Evolutionary conservation across 2,797 vertebrate genomes (phyloP).

Genomic region (Peromyscus melanophrys): DNA sequence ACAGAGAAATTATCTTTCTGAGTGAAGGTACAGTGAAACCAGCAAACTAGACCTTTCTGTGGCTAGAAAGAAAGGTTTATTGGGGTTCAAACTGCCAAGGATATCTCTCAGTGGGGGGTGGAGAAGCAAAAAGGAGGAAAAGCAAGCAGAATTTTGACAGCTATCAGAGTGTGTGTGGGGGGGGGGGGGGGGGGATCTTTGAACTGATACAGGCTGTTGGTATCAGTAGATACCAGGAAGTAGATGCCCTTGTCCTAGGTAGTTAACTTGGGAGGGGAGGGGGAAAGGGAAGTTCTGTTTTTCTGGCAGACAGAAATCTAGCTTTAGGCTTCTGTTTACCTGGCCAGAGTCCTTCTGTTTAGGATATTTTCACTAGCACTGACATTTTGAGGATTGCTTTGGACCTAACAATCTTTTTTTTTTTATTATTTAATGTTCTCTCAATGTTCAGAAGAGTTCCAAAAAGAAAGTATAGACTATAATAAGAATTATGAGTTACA

Average conservation of each 20-base stretch:
- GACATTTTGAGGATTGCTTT: neutral
- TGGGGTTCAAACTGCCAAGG: neutral
- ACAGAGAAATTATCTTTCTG: neutral
- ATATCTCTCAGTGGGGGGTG: neutral
- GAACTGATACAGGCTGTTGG: neutral
- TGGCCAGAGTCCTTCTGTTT: neutral
- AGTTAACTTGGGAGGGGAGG: neutral
- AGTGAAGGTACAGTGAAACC: neutral
- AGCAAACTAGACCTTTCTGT: neutral
- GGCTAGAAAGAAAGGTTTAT: neutral
- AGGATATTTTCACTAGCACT: neutral
- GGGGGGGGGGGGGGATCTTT: neutral
- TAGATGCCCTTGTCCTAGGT: neutral
- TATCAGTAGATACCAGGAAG: no score
- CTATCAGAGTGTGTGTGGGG: neutral
- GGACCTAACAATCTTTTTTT: neutral
- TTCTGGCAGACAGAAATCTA: neutral
- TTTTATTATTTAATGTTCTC: neutral
- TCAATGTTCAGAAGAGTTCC: neutral
- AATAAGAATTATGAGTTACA: neutral
- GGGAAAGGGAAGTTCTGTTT: neutral
- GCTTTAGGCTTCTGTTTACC: neutral
- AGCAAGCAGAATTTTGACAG: neutral
- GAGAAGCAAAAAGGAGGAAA: neutral
- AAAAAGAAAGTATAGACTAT: neutral